Evolutionary conservation across 1,140 invertebrate genomes (phyloP), one percentile per base, ranked within the genome.

Genomic region (Thereuonema tuberculata): DNA sequence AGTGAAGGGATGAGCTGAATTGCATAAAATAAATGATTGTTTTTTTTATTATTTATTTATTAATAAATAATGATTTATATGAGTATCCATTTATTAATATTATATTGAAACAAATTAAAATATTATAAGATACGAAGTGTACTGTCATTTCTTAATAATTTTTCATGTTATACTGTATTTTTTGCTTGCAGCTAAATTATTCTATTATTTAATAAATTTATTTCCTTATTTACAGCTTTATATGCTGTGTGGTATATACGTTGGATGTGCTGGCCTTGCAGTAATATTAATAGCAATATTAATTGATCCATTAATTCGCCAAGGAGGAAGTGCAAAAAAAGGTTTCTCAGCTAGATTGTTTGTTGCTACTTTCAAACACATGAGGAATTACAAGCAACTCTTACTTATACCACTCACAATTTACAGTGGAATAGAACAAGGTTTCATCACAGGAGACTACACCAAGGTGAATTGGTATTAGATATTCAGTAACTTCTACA

Each of bases 351-450:
- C 67, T 64, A 88, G 20, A 82, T 77, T 94, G 58, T 73, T 94
- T 1, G 84, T 88, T 0, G 89, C 90, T n/a, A 95, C 92, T 1
- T 84, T 89, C 58, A 85, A 84, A 69, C 93, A 95, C 68, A 76
- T 93, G 63, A 89, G 87, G 74, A 61, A 61, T 25, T 65, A 67
- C 31, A 91, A 91, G 69, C 92, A 96, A 68, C 83, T 94, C 65
- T 77, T 98, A 2, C 79, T 98, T 9, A 93, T 97, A 65, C 92
- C 93, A 0, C 84, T 98, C 59, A 98, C 94, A 0, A 75, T 98
- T 29, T 98, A 90, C 83, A 97, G 94, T 67, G 94, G 94, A 50
- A 86, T 98, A 80, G 93, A 98, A 71, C 93, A 98, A 72, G 92
- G 90, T 0, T 97, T 96, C 75, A 89, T 96, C 60, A 85, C 87